Conservation (phyloP, 92 coral and sea anemone genomes). For the Metridium senile region DNA sequence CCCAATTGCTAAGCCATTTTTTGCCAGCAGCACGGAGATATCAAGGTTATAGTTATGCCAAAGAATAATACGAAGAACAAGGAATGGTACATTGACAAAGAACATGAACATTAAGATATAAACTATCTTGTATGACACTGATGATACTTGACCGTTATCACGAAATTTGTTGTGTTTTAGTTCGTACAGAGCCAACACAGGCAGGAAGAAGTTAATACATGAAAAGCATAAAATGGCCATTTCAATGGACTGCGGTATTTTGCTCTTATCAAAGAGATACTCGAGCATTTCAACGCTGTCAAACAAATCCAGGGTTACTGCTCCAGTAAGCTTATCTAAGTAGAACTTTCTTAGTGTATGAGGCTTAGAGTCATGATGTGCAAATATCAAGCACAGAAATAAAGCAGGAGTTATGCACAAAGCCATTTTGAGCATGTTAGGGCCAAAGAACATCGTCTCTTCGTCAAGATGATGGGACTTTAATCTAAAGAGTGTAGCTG, state of each 20-base stretch:
- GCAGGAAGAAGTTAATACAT: conserved; percentile 81
- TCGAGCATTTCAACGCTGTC: conserved; percentile 95
- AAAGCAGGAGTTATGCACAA: conserved; percentile 73
- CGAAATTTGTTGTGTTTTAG: conserved; percentile 81
- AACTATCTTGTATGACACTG: conserved; percentile 76
- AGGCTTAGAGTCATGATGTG: conserved; percentile 80
- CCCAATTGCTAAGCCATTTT: conserved; percentile 74
- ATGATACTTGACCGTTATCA: conserved; percentile 82
- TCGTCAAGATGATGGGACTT: conserved; percentile 61
- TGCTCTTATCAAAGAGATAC: conserved; percentile 65
- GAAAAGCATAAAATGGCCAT: conserved; percentile 69
- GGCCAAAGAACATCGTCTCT: conserved; percentile 57
- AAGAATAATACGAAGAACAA: conserved; percentile 68
- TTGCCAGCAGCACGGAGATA: conserved; percentile 76
- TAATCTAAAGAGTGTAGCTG: conserved; percentile 70
- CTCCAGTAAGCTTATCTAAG: conserved; percentile 75
- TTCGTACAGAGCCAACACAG: conserved; percentile 85
- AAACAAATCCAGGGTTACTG: conserved; percentile 86
- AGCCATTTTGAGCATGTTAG: conserved; percentile 77
- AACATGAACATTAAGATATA: conserved; percentile 76
- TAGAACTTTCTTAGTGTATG: conserved; percentile 75
- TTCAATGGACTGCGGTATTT: conserved; percentile 34
- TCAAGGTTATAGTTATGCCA: conserved; percentile 73
- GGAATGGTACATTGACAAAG: conserved; percentile 83
- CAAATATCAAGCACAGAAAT: conserved; percentile 72